phyloP scores from a whole-genome alignment of 2,113 vertebrate genomes.

The Seriola aureovittata region DNA sequence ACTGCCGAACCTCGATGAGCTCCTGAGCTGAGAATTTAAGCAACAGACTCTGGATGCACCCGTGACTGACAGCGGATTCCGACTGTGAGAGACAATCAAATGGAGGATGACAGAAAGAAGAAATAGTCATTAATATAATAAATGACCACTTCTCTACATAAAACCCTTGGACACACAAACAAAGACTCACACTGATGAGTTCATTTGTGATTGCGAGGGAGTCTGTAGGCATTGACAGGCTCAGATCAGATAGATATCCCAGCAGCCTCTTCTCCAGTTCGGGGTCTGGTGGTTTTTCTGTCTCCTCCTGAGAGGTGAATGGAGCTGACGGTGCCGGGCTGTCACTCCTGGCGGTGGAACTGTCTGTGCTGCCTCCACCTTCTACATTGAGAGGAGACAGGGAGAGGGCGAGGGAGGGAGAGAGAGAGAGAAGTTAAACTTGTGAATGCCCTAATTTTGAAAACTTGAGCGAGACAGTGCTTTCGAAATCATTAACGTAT shows the following conservation, averaged over 20 bases:
- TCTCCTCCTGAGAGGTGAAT: slow-evolving; percentile 74
- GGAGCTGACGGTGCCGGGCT: slow-evolving; percentile 87
- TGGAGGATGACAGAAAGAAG: neutral
- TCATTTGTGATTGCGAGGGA: slow-evolving; percentile 90
- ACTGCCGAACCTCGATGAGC: slow-evolving; percentile 89
- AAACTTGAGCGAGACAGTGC: neutral
- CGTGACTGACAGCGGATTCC: slow-evolving; percentile 85
- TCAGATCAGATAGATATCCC: slow-evolving; percentile 90
- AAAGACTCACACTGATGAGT: slow-evolving; percentile 86
- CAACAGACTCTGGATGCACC: slow-evolving; percentile 91
- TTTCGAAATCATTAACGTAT: neutral
- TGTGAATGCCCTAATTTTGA: neutral
- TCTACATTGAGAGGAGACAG: slow-evolving; percentile 72
- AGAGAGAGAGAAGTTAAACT: neutral
- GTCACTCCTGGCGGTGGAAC: slow-evolving; percentile 86
- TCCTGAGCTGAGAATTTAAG: slow-evolving; percentile 96
- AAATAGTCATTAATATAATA: neutral
- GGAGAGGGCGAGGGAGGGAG: too few species aligned
- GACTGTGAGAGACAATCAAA: slow-evolving; percentile 76
- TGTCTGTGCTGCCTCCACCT: slow-evolving; percentile 83
- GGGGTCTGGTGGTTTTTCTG: slow-evolving; percentile 89
- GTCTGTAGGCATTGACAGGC: slow-evolving; percentile 89
- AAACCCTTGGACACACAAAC: neutral
- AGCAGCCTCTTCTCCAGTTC: slow-evolving; percentile 91
- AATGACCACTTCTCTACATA: neutral